Base-by-base conservation (phyloP, 2,888 invertebrate species). In the Perizoma flavofasciatum region DNA sequence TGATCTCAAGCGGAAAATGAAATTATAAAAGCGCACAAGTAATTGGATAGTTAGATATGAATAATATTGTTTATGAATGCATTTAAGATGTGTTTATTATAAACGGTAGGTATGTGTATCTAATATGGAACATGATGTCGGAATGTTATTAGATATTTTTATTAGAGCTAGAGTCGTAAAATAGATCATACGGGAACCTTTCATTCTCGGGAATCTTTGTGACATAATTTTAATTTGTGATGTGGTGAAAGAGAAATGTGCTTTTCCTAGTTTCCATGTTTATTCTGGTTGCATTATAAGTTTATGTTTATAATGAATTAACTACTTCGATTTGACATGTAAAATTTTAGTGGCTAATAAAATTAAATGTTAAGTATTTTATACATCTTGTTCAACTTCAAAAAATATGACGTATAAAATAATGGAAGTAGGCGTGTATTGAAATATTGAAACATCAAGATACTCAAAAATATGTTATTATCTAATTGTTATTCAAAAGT, bases 81-180 rank as follows among this genome's bases (percentile, higher is more conserved):
- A 69, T 63, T 70, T 78, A 74, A 75, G 70, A 37, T 77, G 8
- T 73, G 72, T 71, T 82, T 82, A 81, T 82, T 80, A 84, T 87
- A 84, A 84, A 83, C 78, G 78, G 66, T 70, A 67, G 78, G 66
- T 70, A 67, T 66, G 75, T 73, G 73, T 78, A 22, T 22, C 22
- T 22, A 73, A 81, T 77, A 69, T 75, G 74, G 75, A 78, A 83
- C 83, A 85, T 64, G 79, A 78, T 72, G 80, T 73, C 54, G 86
- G 86, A 87, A 88, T 86, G 85, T 83, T 85, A 87, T 86, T 84
- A 86, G 79, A 85, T 72, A 83, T 82, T 88, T 86, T 87, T 88
- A 87, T 88, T 83, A 81, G 81, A 84, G 81, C 76, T 78, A 67
- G 63, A 76, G 80, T 85, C 85, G 79, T 87, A 88, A 89, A 89